Conservation (phyloP, 2,797 vertebrate species). For the Erithacus rubecula region DNA sequence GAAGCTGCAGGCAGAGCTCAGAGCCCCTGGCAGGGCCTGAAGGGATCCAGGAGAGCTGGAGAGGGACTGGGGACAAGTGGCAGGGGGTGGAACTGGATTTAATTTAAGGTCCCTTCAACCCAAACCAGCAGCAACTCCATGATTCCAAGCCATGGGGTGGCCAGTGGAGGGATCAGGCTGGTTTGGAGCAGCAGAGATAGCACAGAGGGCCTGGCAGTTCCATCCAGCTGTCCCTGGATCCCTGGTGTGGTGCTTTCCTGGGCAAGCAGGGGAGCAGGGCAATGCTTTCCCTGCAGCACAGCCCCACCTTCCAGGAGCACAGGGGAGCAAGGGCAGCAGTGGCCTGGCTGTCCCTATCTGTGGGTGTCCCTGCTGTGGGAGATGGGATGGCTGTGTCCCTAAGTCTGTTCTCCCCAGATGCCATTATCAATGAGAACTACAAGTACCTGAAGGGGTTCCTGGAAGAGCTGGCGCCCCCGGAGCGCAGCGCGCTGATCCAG, state of each 20-base stretch:
- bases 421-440: slow-evolving; percentile 94
- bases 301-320: background rate
- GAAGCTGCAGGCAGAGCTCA: background rate
- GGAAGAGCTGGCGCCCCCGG: slow-evolving; percentile 85
- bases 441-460: slow-evolving; percentile 90
- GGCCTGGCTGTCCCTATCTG: background rate
- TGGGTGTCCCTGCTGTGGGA: background rate
- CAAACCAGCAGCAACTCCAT: background rate
- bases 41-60: background rate
- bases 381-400: accelerated
- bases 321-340: too few relatives aligned
- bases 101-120: background rate
- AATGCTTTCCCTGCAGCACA: background rate
- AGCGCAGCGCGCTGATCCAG: slow-evolving; percentile 86
- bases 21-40: accelerated
- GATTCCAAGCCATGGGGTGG: background rate
- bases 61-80: background rate
- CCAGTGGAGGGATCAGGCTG: background rate
- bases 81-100: background rate
- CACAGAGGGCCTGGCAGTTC: background rate
- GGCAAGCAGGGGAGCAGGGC: too few relatives aligned
- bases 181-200: background rate
- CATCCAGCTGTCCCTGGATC: accelerated
- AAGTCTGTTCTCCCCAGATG: slow-evolving; percentile 74
- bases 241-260: accelerated